Evolutionary conservation across 2,797 vertebrate species (phyloP).

Genomic region (Dermochelys coriacea): DNA sequence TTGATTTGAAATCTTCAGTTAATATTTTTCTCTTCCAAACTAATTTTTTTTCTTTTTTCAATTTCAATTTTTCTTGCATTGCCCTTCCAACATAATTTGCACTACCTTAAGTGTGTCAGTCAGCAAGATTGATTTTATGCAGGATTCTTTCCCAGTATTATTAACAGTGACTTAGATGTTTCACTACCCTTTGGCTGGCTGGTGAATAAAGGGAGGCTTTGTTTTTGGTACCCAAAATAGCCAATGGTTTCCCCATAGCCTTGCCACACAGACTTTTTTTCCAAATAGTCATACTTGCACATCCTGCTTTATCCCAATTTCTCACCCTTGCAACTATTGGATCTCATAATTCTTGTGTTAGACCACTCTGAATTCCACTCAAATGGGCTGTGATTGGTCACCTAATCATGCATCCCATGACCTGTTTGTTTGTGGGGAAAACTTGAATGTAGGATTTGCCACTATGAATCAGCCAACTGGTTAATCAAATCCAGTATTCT

Average conservation of each 20-base stretch:
- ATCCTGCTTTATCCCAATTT: constrained; percentile 9
- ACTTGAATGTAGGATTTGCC: background rate
- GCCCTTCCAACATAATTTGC: background rate
- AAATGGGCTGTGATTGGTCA: background rate
- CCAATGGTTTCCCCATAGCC: background rate
- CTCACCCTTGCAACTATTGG: background rate
- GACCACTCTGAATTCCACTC: background rate
- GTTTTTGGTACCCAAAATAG: background rate
- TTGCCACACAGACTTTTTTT: background rate
- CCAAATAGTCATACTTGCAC: background rate
- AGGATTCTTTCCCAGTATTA: background rate
- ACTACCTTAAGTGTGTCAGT: background rate
- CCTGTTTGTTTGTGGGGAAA: background rate
- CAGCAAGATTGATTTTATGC: background rate
- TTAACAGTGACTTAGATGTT: background rate
- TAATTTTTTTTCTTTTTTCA: background rate
- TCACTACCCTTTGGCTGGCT: constrained; percentile 4
- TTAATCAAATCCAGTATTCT: background rate
- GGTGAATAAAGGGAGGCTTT: background rate
- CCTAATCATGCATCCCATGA: background rate
- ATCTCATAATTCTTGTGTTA: constrained; percentile 12
- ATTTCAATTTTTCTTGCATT: background rate
- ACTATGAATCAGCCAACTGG: background rate
- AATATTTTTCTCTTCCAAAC: background rate
- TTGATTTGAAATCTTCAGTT: background rate